Percentiles rank a stretch among this genome's conserved stretches.
Evolutionary conservation across 2,797 vertebrate genomes (phyloP).

Genomic region (Pitangus sulphuratus): DNA sequence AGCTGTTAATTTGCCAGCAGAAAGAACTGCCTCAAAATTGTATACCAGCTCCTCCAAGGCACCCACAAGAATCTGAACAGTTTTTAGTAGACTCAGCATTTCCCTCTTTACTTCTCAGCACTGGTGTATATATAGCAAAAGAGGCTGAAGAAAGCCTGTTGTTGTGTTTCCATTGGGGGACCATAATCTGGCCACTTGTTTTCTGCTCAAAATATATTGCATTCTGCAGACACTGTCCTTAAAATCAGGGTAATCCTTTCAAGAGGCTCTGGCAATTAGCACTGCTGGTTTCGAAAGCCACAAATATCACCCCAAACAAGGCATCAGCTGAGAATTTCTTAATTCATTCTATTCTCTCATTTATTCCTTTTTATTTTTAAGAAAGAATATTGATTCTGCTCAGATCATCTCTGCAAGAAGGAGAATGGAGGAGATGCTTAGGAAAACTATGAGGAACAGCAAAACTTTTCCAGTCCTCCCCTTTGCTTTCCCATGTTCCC

Average conservation of each 20-base stretch:
- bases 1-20: constrained; percentile 74
- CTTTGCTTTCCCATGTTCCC: background rate
- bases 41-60: constrained; percentile 70
- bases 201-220: constrained; percentile 32
- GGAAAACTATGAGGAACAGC: background rate
- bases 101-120: constrained; percentile 63
- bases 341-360: background rate
- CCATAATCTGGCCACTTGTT: constrained; percentile 38
- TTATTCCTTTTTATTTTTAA: background rate
- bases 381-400: background rate
- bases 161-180: constrained; percentile 65
- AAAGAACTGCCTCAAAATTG: constrained; percentile 73
- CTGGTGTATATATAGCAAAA: constrained; percentile 5
- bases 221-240: background rate
- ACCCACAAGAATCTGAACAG: constrained; percentile 69
- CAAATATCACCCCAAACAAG: background rate
- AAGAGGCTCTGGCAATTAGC: background rate
- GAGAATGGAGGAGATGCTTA: background rate
- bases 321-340: background rate
- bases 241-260: background rate
- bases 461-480: background rate
- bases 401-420: background rate
- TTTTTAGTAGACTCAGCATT: constrained; percentile 73
- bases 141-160: constrained; percentile 57
- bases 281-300: background rate